Evolutionary conservation across 2,797 vertebrate species (phyloP), one percentile per base, ranked within the genome.

Genomic region (Lepidocolaptes lacrymiger): DNA sequence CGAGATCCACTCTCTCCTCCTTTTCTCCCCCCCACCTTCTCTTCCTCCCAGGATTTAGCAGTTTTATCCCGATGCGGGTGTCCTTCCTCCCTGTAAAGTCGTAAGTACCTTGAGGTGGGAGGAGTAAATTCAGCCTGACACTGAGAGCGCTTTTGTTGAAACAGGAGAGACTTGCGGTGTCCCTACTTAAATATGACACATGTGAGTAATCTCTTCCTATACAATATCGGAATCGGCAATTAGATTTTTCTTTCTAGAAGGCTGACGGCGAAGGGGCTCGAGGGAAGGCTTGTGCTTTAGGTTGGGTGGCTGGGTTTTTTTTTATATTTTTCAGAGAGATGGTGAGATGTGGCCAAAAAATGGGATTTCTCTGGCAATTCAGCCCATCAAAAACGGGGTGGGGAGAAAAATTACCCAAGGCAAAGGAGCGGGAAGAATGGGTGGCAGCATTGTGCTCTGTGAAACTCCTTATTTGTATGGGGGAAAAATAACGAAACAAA

Each of bases 181-280:
- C 90, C 93, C 93, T 85, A 88, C 92, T 96, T 96, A 95, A 95
- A 95, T 94, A 94, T 95, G 95, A 93, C 96, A 96, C 94, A 91
- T 93, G 94, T 95, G 92, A 93, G 92, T 95, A 90, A 88, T 91
- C 89, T 93, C 85, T 93, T 93, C 77, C 87, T 76, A 86, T 94
- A 77, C 92, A 91, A 71, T 86, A 91, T 83, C 64, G 91, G 93
- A 95, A 91, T 85, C 79, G 44, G 36, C 89, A 89, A 89, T 95
- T 93, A 77, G 93, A 84, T 93, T 81, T 95, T 89, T 91, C 86
- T 85, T 94, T 76, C 64, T 39, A 11, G 64, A 46, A 37, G 83
- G 61, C 30, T 81, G 76, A 68, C 6, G 34, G 82, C 56, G 78
- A 85, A 10, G 44, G 88, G 85, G 78, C 41, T 30, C 82, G 46